Evolutionary conservation across 2,113 vertebrate species (phyloP).

Genomic region (Aplodontia rufa): DNA sequence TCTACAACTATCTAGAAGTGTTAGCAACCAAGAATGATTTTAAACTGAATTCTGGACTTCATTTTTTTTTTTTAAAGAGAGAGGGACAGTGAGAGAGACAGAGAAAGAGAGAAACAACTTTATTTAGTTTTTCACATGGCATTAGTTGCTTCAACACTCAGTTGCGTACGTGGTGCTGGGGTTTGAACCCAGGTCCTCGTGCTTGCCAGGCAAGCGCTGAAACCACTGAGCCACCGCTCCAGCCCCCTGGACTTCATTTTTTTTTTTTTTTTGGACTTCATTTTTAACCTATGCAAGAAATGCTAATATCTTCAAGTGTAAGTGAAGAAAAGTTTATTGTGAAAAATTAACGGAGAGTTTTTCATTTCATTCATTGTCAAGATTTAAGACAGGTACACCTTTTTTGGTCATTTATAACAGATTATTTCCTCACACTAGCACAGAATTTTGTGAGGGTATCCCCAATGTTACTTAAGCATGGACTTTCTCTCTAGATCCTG

Average conservation of each 20-base stretch:
- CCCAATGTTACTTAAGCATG: neutral
- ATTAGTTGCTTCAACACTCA: no score
- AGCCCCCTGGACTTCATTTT: no score
- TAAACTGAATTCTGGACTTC: neutral
- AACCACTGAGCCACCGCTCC: no score
- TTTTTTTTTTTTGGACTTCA: neutral
- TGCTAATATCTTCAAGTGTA: neutral
- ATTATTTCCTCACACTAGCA: neutral
- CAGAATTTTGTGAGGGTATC: neutral
- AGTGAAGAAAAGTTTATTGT: neutral
- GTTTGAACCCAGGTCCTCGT: no score
- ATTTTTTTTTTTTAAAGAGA: no score
- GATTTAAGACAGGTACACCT: neutral
- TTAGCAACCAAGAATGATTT: neutral
- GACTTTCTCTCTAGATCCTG: neutral
- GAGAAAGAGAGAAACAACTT: no score
- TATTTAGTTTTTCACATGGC: no score
- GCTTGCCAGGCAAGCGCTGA: no score
- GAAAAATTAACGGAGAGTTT: neutral
- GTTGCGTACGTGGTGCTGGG: no score
- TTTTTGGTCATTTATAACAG: neutral
- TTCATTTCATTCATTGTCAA: neutral
- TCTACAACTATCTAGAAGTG: neutral
- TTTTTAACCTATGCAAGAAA: neutral
- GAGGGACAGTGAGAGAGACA: no score